Evolutionary conservation across 2,888 invertebrate genomes (phyloP).

Genomic region (Alsophila aescularia): DNA sequence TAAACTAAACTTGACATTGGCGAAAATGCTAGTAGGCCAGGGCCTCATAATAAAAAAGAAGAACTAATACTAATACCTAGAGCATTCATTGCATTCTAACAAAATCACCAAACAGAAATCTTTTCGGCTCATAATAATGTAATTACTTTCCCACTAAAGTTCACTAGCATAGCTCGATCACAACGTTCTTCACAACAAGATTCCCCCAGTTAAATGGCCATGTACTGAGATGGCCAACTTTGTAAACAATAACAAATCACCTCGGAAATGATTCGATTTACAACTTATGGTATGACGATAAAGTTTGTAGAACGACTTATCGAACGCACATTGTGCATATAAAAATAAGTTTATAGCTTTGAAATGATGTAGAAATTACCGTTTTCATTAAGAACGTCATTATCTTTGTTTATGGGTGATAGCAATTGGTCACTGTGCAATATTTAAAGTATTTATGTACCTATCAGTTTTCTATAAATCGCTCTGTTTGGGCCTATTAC

Average conservation of each 20-base stretch:
- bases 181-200: neutral
- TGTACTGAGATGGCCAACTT: slow-evolving; percentile 17
- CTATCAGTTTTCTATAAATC: no score
- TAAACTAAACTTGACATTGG: no score
- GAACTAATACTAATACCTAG: no score
- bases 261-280: slow-evolving; percentile 12
- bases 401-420: no score
- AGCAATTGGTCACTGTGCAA: no score
- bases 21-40: no score
- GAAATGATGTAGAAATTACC: neutral
- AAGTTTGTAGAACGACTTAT: slow-evolving; percentile 7
- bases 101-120: no score
- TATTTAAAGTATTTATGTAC: no score
- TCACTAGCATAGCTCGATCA: neutral
- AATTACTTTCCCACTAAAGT: slow-evolving; percentile 10
- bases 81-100: no score
- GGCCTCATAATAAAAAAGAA: no score
- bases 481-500: no score
- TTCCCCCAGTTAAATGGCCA: slow-evolving; percentile 1
- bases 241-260: slow-evolving; percentile 23
- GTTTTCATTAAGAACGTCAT: no score
- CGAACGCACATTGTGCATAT: neutral
- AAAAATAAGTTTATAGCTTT: neutral
- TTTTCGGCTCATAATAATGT: neutral
- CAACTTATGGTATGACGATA: slow-evolving; percentile 11